phyloP scores from a whole-genome alignment of 2,797 vertebrate species.

The Vultur gryphus region DNA sequence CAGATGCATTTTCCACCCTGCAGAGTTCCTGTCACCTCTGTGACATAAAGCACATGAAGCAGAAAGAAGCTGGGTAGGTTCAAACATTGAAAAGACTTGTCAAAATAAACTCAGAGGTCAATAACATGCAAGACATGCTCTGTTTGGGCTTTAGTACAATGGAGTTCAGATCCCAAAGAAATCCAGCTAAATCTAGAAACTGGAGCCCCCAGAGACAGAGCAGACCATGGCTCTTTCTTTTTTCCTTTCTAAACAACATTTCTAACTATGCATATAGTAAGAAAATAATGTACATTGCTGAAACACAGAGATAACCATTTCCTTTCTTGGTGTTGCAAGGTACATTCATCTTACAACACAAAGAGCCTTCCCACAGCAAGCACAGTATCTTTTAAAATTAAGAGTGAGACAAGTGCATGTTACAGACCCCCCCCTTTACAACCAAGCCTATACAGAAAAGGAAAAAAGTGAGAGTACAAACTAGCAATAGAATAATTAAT shows the following conservation, averaged over 20 bases:
- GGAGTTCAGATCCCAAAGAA: background rate
- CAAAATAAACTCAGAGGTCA: background rate
- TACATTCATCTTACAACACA: background rate
- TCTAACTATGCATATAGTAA: background rate
- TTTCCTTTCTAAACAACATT: background rate
- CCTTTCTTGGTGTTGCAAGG: background rate
- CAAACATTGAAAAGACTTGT: background rate
- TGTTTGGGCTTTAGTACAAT: background rate
- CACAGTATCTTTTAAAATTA: background rate
- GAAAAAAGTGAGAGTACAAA: background rate
- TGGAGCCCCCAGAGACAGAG: background rate
- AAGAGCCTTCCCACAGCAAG: background rate
- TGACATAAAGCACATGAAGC: background rate
- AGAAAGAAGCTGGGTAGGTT: background rate
- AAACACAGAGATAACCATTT: background rate
- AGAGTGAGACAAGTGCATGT: accelerated
- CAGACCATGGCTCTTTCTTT: background rate
- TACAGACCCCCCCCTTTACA: background rate
- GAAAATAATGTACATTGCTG: background rate
- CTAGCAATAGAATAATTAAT: background rate
- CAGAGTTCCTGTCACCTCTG: background rate
- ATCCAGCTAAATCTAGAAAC: background rate
- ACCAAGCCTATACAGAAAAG: background rate
- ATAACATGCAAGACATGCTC: background rate
- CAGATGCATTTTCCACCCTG: background rate